Conservation (phyloP, 2,113 vertebrate genomes). For the Chionomys nivalis region DNA sequence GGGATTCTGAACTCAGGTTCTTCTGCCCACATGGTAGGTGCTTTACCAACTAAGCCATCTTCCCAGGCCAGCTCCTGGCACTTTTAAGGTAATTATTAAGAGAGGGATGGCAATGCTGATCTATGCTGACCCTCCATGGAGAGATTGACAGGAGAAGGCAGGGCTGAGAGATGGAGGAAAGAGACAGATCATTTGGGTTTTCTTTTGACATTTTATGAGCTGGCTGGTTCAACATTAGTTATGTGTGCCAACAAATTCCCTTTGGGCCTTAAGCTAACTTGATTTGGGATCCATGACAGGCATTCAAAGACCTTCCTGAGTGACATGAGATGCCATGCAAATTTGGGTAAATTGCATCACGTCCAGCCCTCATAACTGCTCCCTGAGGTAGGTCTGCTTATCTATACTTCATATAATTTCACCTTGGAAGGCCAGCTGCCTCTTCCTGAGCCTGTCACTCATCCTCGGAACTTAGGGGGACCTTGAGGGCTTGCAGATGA, state of each 20-base stretch:
- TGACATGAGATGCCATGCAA: not conserved
- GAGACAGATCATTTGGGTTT: not conserved
- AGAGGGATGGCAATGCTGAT: not conserved
- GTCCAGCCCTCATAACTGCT: not conserved
- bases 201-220: not conserved
- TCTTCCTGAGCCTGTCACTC: not conserved
- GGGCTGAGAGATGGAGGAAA: not conserved
- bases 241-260: not conserved
- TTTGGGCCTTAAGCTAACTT: not conserved
- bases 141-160: not conserved
- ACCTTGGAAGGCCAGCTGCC: not conserved
- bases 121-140: rapidly evolving
- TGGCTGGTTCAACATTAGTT: not conserved
- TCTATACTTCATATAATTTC: not conserved
- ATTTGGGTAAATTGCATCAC: not conserved
- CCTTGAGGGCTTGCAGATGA: not conserved
- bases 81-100: not conserved
- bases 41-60: not conserved
- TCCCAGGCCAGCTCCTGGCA: not conserved
- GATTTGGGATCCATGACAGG: not conserved
- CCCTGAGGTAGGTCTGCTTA: not conserved
- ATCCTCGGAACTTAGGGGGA: not conserved
- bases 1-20: not conserved
- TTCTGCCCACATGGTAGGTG: no score
- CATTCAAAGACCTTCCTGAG: not conserved